phyloP scores from a whole-genome alignment of 2,797 vertebrate species.

The Syncerus caffer region DNA sequence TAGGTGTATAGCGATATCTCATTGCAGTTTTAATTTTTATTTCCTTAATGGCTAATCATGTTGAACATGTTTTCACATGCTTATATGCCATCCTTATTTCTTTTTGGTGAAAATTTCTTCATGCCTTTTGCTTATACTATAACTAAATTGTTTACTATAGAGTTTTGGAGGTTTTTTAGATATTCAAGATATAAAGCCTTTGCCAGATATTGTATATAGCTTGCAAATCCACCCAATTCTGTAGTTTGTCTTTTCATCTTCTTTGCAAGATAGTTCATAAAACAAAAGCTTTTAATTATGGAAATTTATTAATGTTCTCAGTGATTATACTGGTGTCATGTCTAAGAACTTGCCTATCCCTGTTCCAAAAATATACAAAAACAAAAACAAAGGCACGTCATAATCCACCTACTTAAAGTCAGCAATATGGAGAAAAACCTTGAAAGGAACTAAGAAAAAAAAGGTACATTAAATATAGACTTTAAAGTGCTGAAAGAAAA shows the following conservation, averaged over 20 bases:
- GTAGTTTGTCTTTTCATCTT: not conserved
- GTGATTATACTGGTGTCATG: not conserved
- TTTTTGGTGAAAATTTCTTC: not conserved
- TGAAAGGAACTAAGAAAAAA: not conserved
- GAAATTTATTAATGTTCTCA: not conserved
- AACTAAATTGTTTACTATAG: not conserved
- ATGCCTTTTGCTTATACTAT: not conserved
- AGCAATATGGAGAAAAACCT: not conserved
- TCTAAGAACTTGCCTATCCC: not conserved
- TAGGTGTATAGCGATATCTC: not conserved
- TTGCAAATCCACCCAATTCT: not conserved
- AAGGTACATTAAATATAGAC: not conserved
- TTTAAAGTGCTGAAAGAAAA: not conserved
- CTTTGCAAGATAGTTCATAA: not conserved
- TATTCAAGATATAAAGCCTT: not conserved
- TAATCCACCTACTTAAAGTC: not conserved
- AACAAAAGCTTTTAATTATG: not conserved
- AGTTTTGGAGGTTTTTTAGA: not conserved
- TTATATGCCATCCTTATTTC: not conserved
- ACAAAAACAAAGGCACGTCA: not conserved
- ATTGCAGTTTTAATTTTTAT: not conserved
- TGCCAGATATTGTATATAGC: not conserved
- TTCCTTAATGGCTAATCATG: not conserved
- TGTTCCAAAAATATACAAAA: not conserved
- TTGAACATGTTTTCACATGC: not conserved